phyloP scores from a whole-genome alignment of 2,797 vertebrate genomes.

The Xenops minutus region DNA sequence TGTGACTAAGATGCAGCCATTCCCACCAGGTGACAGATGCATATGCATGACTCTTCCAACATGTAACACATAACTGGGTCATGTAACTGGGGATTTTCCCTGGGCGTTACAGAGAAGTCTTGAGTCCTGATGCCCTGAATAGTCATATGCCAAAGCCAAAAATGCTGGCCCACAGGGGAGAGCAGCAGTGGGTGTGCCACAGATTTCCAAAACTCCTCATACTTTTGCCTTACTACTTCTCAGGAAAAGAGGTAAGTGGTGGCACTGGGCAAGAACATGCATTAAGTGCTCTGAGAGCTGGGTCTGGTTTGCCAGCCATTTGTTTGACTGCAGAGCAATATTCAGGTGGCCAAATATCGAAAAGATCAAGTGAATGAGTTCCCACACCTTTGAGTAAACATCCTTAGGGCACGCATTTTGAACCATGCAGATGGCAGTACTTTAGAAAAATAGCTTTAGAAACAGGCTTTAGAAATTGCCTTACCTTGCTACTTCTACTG shows the following conservation, averaged over 20 bases:
- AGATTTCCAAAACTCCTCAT: not conserved
- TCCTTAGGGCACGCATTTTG: not conserved
- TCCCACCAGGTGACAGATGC: not conserved
- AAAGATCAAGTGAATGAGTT: not conserved
- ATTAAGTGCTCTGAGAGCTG: not conserved
- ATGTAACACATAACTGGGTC: not conserved
- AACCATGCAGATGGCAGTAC: not conserved
- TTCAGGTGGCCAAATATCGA: not conserved
- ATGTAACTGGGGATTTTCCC: not conserved
- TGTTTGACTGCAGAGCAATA: not conserved
- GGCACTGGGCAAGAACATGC: not conserved
- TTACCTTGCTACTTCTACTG: not conserved
- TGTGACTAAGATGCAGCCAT: not conserved
- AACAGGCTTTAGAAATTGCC: not conserved
- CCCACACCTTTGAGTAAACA: not conserved
- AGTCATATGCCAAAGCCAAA: not conserved
- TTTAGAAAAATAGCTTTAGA: not conserved
- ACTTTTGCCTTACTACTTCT: not conserved
- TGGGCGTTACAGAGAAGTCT: rapidly evolving
- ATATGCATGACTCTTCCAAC: not conserved
- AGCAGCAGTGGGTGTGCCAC: not conserved
- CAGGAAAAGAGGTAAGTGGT: not conserved
- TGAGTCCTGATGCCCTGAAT: not conserved
- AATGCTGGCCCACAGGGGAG: not conserved
- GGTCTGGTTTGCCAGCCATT: not conserved